These are phyloP conservation scores for Drosophila azteca DNA, from an alignment of 1,140 invertebrate species.

Conservation along the genomic window DNA sequence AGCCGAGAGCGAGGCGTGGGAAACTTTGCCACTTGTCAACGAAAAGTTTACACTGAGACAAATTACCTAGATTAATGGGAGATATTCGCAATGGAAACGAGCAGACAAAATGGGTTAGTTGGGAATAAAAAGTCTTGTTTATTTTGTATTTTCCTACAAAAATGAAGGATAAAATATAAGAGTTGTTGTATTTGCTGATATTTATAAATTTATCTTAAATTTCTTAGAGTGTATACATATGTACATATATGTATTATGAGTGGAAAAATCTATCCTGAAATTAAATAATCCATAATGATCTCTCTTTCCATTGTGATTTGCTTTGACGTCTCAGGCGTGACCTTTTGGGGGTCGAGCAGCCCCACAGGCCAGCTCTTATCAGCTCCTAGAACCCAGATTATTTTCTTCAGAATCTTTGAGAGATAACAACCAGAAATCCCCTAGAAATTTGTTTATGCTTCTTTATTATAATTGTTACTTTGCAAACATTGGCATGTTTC, in stretches of 20 bases:
- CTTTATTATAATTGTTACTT: conserved; percentile 1
- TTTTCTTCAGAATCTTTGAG: too few species aligned
- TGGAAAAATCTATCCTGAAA: too few species aligned
- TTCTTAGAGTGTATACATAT: too few species aligned
- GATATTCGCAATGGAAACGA: background rate
- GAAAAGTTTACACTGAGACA: conserved; percentile 50
- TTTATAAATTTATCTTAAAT: too few species aligned
- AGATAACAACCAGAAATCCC: conserved; percentile 2
- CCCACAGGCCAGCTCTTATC: conserved; percentile 18
- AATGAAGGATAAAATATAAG: too few species aligned
- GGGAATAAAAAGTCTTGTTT: too few species aligned
- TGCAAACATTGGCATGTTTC: background rate
- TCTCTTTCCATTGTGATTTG: background rate
- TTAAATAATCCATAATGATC: too few species aligned
- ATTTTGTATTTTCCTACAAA: too few species aligned
- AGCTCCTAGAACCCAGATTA: background rate
- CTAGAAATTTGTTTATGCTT: background rate
- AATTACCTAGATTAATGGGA: background rate
- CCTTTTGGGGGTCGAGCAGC: background rate
- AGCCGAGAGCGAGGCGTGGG: conserved; percentile 14
- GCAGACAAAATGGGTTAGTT: background rate
- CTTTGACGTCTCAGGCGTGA: conserved; percentile 2
- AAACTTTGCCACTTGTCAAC: conserved; percentile 36
- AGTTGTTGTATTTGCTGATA: too few species aligned
- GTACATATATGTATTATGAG: too few species aligned